phyloP scores from a whole-genome alignment of 2,888 invertebrate genomes.

The Polymixis lichenea region DNA sequence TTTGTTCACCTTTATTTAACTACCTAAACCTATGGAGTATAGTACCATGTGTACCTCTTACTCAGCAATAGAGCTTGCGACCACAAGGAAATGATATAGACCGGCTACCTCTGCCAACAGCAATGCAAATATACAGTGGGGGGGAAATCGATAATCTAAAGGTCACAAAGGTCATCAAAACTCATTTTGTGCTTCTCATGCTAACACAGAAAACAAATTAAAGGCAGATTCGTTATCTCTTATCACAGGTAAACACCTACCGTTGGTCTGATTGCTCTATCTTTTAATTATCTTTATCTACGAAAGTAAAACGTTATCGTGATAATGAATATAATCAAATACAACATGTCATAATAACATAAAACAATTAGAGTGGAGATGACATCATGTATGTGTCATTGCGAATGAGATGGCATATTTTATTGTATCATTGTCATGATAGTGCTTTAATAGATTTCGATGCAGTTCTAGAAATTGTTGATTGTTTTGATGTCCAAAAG shows the following conservation, averaged over 20 bases:
- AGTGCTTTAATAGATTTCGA: not conserved
- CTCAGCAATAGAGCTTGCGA: no score
- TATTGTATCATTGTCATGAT: constrained; percentile 7
- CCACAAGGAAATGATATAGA: no score
- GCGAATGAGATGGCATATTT: constrained; percentile 11
- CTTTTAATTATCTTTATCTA: constrained; percentile 42
- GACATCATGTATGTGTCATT: constrained; percentile 19
- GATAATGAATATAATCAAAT: constrained; percentile 27
- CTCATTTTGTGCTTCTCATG: constrained; percentile 14
- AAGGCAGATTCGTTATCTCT: not conserved
- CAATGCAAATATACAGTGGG: constrained; percentile 1
- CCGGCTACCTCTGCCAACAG: not conserved
- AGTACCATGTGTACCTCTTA: no score
- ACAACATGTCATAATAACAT: constrained; percentile 22
- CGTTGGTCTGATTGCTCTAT: constrained; percentile 39
- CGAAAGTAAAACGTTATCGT: constrained; percentile 19
- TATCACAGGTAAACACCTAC: constrained; percentile 27
- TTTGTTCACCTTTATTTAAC: no score
- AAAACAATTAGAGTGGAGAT: not conserved
- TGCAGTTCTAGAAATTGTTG: constrained; percentile 16
- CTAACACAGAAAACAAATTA: constrained; percentile 4
- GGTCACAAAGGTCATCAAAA: not conserved
- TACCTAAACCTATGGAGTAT: no score
- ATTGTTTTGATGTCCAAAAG: not conserved
- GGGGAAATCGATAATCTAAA: constrained; percentile 11